Conservation (phyloP, 2,888 invertebrate species). For the Trachelus troglodyta region DNA sequence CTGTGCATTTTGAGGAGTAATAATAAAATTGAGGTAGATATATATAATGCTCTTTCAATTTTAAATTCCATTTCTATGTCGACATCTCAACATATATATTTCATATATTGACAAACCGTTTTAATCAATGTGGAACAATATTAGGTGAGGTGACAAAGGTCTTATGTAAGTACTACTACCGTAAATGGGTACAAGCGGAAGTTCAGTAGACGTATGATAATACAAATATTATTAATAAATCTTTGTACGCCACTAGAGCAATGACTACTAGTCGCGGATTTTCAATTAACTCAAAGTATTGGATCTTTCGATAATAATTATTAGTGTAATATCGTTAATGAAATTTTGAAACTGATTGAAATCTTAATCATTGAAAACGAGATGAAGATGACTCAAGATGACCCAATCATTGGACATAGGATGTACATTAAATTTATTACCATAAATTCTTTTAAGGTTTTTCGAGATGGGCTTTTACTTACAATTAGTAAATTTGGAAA, state of each 20-base stretch:
- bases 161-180: neutral
- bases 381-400: neutral
- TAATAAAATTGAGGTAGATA: neutral
- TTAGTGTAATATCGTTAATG: neutral
- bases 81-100: neutral
- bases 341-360: neutral
- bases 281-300: neutral
- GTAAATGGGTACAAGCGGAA: neutral
- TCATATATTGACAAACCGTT: neutral
- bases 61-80: neutral
- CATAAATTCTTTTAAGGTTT: neutral
- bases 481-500: neutral
- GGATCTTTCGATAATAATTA: neutral
- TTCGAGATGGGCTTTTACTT: neutral
- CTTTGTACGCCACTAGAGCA: neutral
- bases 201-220: neutral
- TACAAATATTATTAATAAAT: neutral
- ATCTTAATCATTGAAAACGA: neutral
- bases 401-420: neutral
- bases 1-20: neutral
- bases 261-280: neutral
- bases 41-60: neutral
- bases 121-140: neutral
- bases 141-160: neutral
- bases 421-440: neutral